Conservation (phyloP, 2,888 invertebrate genomes). For the Empis livida region DNA sequence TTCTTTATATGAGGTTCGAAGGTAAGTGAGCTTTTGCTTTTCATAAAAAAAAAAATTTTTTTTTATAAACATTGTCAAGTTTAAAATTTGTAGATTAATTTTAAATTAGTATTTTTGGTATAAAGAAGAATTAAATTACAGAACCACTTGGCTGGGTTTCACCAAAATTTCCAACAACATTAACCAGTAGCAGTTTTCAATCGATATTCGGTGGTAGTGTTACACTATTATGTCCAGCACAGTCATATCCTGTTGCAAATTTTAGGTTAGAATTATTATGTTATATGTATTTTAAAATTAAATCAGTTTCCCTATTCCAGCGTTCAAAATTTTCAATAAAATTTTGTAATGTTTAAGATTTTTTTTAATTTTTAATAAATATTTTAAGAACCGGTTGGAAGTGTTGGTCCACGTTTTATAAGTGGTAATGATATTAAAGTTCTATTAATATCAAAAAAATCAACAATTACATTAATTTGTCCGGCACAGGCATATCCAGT, state of each 20-base stretch:
- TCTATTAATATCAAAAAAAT: constrained; percentile 41
- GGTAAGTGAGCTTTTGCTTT: no score
- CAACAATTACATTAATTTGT: constrained; percentile 54
- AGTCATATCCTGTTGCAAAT: constrained; percentile 53
- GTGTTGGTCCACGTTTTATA: constrained; percentile 37
- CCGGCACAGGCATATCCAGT: constrained; percentile 65
- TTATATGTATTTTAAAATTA: constrained; percentile 10
- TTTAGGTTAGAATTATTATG: constrained; percentile 50
- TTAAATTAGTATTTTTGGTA: no score
- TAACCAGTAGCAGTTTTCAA: constrained; percentile 22
- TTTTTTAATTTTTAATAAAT: neutral
- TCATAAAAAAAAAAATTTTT: no score
- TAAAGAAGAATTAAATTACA: constrained; percentile 18
- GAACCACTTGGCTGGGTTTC: constrained; percentile 65
- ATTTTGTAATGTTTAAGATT: constrained; percentile 9
- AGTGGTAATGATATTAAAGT: constrained; percentile 37
- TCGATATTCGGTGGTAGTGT: constrained; percentile 20
- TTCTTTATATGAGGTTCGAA: no score
- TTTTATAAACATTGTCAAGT: no score
- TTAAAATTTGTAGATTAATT: no score
- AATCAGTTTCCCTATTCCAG: no score
- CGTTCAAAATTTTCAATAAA: constrained; percentile 7
- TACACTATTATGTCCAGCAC: constrained; percentile 54
- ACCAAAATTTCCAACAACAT: constrained; percentile 51
- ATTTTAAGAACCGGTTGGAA: constrained; percentile 34